phyloP scores from a whole-genome alignment of 2,113 vertebrate species.

The Paramormyrops kingsleyae region DNA sequence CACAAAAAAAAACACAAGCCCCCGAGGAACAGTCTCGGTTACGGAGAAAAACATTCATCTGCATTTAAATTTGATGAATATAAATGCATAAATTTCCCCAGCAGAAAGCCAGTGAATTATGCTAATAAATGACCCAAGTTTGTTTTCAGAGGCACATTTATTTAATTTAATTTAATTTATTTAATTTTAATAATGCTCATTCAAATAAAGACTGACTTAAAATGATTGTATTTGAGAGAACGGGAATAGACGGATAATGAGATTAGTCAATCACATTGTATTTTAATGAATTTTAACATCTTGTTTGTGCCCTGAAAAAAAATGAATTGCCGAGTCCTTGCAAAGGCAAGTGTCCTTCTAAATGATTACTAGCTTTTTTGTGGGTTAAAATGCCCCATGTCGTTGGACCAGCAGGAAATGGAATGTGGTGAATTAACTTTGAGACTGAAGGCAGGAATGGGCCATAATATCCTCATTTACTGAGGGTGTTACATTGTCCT shows the following conservation, averaged over 20 bases:
- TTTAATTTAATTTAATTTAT: not conserved
- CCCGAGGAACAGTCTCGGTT: not conserved
- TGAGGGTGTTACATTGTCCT: not conserved
- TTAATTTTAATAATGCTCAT: not conserved
- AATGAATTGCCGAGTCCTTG: not conserved
- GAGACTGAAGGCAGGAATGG: not conserved
- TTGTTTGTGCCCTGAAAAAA: not conserved
- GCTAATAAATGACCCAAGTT: not conserved
- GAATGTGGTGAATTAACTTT: not conserved
- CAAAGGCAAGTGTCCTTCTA: not conserved
- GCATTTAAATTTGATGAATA: not conserved
- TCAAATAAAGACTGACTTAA: not conserved
- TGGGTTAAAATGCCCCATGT: not conserved
- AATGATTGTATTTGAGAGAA: not conserved
- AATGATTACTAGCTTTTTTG: not conserved
- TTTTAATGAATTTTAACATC: not conserved
- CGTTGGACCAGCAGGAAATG: not conserved
- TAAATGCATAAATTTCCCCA: not conserved
- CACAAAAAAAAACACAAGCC: not conserved
- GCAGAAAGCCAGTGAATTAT: not conserved
- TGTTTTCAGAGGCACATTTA: not conserved
- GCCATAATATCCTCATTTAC: not conserved
- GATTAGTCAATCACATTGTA: not conserved
- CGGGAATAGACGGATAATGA: not conserved
- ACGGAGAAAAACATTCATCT: not conserved